Percentiles rank a stretch among this genome's conserved stretches.
Evolutionary conservation across 2,888 invertebrate species (phyloP).

Genomic region (Oligia fasciuncula): DNA sequence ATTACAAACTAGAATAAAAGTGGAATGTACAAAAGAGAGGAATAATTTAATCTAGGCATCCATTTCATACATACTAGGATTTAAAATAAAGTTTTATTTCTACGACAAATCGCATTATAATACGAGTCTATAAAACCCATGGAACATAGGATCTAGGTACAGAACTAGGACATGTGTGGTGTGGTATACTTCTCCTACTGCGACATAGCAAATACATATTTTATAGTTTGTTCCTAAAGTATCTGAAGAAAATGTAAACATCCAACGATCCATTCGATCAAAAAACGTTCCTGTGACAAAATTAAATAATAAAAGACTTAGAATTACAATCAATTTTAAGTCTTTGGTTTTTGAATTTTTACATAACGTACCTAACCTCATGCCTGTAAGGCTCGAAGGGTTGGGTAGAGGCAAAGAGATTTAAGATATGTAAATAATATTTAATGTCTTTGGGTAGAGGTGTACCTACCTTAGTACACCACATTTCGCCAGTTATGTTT

Average conservation of each 20-base stretch:
- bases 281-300: neutral
- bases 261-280: neutral
- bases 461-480: no score
- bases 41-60: conserved; percentile 57
- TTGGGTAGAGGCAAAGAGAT: no score
- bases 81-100: neutral
- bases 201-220: neutral
- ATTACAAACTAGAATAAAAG: conserved; percentile 52
- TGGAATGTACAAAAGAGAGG: conserved; percentile 63
- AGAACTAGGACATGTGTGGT: neutral
- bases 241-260: neutral
- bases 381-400: no score
- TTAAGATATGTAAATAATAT: no score
- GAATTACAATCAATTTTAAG: no score
- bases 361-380: no score
- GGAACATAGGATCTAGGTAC: neutral
- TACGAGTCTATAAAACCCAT: neutral
- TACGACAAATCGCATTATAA: neutral
- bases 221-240: neutral
- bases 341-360: neutral
- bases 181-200: neutral
- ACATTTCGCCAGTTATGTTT: neutral
- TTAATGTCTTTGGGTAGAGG: no score
- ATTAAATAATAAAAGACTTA: no score
- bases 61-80: conserved; percentile 11